Base-by-base conservation (phyloP, 1,140 invertebrate genomes). In the Cotesia chilonis region DNA sequence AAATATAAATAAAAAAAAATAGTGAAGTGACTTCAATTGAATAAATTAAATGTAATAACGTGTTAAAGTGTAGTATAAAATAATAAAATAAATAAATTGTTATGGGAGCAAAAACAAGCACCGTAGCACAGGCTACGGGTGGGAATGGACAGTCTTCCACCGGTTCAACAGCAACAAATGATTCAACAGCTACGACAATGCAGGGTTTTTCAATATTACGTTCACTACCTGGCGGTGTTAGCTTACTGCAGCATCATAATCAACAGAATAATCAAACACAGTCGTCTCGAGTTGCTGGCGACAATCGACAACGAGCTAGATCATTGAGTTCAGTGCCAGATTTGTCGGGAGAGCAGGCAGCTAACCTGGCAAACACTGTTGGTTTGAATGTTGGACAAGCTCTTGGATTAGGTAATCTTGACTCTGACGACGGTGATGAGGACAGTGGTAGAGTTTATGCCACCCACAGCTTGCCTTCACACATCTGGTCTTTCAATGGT, bases 401-500 rank as follows among this genome's bases (percentile, higher is more conserved):
- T 4, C 77, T 87, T 63, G 85, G 85, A 65, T 73, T 87, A 59
- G 83, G 81, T 12, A 85, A 83, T 70, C 76, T 87, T 12, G 85
- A 87, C 41, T 77, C 80, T 1, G 85, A 87, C 63, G 85, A 87
- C 75, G 75, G 84, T 12, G 86, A 87, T 61, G 85, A 87, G 74
- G 87, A 85, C 74, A 86, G 82, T 41, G 93, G 93, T 70, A 88
- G 94, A 73, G 94, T 95, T 12, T 95, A 95, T 83, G 93, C 94
- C 71, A 93, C 94, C 78, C 94, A 95, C 85, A 96, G 94, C 76
- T 89, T 96, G 85, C 94, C 94, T 83, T 94, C 94, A 76, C 94
- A 96, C 85, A 95, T 96, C 88, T 95, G 94, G 93, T 95, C 94
- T 76, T 89, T 95, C 77, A 95, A 96, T 87, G 94, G 94, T 95